Base-by-base conservation (phyloP, 1,140 invertebrate genomes). In the Anagrus nilaparvatae region DNA sequence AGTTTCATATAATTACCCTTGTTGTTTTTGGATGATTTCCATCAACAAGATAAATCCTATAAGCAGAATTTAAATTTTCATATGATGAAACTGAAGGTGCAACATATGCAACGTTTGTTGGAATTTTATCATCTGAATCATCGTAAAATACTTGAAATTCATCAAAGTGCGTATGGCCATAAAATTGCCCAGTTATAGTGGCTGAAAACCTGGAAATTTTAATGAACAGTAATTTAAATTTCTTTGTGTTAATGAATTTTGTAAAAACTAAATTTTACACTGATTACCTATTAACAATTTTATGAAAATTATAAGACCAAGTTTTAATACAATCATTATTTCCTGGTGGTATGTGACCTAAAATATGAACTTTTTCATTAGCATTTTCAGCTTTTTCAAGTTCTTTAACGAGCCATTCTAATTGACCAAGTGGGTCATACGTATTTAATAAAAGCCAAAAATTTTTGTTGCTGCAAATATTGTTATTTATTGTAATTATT, bases 401-500 rank as follows among this genome's bases (percentile, higher is more conserved):
- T 60, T 96, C 88, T 49, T 88, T 82, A 28, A 97, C 86, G 20
- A 99, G 76, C 96, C 96, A 99, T 47, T 89, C 82, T 2, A 99
- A 67, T 61, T 97, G 86, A 7, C 83, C 87, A 2, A 86, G 85
- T 1, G 94, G 95, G 70, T 99, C 96, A 1, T 91, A 97, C 41
- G 89, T 88, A 59, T 99, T 98, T 19, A 97, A 65, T 10, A 97
- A 67, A 9, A 99, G 67, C 92, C 94, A 99, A 89, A 93, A 92
- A 65, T 94, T 95, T 61, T 91, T 91, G 55, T 89, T 92, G 56
- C 93, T 93, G 59, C 90, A 94, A 59, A 91, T 93, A 64, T 95
- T 94, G 79, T 87, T 93, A 50, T 94, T 94, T 1, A 94, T 70
- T 0, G 89, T 91, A 28, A 94, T 84, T 23, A 94, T 80, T 43